Conservation (phyloP, 2,797 vertebrate genomes). For the Etheostoma nigrum region DNA sequence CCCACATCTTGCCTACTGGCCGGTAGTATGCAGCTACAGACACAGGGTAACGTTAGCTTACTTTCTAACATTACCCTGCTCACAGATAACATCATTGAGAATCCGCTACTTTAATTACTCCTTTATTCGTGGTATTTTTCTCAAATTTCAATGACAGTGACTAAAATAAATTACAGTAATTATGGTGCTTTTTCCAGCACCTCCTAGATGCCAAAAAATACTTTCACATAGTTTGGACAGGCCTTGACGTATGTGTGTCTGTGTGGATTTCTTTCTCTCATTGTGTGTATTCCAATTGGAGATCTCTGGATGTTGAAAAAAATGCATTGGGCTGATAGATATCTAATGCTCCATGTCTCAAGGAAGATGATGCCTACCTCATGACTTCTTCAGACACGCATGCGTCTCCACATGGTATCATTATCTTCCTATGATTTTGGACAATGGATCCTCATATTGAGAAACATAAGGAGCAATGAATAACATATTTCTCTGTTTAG, state of each 20-base stretch:
- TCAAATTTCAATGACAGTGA: conserved; percentile 8
- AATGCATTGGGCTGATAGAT: conserved; percentile 25
- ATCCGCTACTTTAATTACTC: conserved; percentile 18
- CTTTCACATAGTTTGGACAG: neutral
- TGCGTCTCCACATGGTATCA: conserved; percentile 18
- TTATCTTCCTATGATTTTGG: conserved; percentile 40
- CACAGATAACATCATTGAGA: conserved; percentile 27
- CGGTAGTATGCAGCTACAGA: no score
- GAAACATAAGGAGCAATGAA: conserved; percentile 49
- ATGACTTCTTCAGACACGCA: conserved; percentile 38
- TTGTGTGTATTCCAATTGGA: conserved; percentile 2
- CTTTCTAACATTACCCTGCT: no score
- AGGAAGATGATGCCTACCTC: conserved; percentile 16
- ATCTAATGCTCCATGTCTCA: conserved; percentile 27
- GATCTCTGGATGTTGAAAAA: conserved; percentile 7
- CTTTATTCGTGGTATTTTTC: conserved; percentile 8
- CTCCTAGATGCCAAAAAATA: conserved; percentile 21
- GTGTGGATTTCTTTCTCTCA: neutral
- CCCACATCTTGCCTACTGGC: no score
- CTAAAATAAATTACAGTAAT: conserved; percentile 45
- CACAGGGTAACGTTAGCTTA: no score
- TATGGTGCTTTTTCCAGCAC: conserved; percentile 5
- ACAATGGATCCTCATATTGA: conserved; percentile 54
- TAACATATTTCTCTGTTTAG: conserved; percentile 11
- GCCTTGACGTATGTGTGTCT: neutral